Evolutionary conservation across 2,888 invertebrate genomes (phyloP).

Genomic region (Parochlus steinenii): DNA sequence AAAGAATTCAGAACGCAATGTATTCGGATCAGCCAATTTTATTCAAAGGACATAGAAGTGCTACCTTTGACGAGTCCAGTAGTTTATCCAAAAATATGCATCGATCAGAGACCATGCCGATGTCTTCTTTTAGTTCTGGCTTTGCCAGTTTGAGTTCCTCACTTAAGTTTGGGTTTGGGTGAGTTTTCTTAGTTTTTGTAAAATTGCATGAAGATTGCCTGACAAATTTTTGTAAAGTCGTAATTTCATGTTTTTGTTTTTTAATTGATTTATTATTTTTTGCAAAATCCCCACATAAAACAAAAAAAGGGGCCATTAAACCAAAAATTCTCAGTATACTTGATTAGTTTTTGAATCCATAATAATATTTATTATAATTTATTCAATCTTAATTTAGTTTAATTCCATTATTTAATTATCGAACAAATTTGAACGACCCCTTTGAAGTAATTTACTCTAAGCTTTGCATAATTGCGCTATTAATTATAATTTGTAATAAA

Average conservation of each 20-base stretch:
- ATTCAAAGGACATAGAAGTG: slow-evolving; percentile 40
- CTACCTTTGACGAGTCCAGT: slow-evolving; percentile 40
- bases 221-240: slow-evolving; percentile 11
- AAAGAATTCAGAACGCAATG: slow-evolving; percentile 23
- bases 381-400: too few species aligned
- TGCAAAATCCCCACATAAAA: slow-evolving; percentile 15
- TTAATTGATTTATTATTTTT: slow-evolving; percentile 16
- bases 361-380: too few species aligned
- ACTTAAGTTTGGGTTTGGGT: slow-evolving; percentile 76
- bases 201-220: slow-evolving; percentile 1
- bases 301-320: too few species aligned
- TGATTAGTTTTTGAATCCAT: too few species aligned
- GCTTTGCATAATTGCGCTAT: too few species aligned
- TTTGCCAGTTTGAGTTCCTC: slow-evolving; percentile 66
- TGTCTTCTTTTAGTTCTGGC: slow-evolving; percentile 54
- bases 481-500: background rate
- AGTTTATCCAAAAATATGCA: slow-evolving; percentile 36
- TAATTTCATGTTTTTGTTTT: slow-evolving; percentile 9
- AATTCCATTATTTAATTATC: too few species aligned
- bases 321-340: too few species aligned
- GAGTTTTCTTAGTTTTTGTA: slow-evolving; percentile 21
- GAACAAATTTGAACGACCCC: too few species aligned
- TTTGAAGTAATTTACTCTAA: too few species aligned
- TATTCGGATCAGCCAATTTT: slow-evolving; percentile 51
- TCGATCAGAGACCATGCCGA: slow-evolving; percentile 59